Base-by-base conservation (phyloP, 1,140 invertebrate genomes). In the Diorhabda sublineata region DNA sequence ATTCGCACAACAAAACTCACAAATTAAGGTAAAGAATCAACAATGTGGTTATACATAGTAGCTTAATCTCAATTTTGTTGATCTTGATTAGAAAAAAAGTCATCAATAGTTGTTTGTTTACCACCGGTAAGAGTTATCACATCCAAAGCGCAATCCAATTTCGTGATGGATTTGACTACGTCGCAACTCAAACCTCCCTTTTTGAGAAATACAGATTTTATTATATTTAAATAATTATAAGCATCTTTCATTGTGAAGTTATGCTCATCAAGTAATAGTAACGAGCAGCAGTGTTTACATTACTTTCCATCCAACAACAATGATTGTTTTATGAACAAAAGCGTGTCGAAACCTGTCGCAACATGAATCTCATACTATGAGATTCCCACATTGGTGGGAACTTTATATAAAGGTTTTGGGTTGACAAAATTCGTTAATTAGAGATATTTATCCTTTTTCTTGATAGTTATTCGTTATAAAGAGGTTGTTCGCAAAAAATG, bases 131-230 rank as follows among this genome's bases (percentile, higher is more conserved):
- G 5, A 60, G 2, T 60, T 43, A 45, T 63, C 11, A 63, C 11
- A 43, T 2, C 61, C 44, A 63, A 63, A 63, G 61, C 61, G 61
- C 61, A 63, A 63, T 63, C 44, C 41, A 63, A 63, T 52, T 63
- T 2, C 61, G 42, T 42, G 3, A 43, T 63, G 61, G 42, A 63
- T 63, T 63, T 63, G 61, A 6, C 9, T 63, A 43, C 61, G 3
- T 43, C 61, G 45, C 42, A 0, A 45, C 61, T 8, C 1, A 63
- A 63, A 63, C 2, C 61, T 42, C 61, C 61, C 2, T 43, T 63
- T 63, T 63, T 63, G 42, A 45, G 42, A 63, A 63, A 63, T 2
- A 63, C 61, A 63, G 1, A 63, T 63, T 63, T 63, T 63, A 63
- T 63, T 63, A 63, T 43, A 63, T 63, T 43, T 63, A 63, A 43